Base-by-base conservation (phyloP, 2,888 invertebrate species). In the Eupithecia insigniata region DNA sequence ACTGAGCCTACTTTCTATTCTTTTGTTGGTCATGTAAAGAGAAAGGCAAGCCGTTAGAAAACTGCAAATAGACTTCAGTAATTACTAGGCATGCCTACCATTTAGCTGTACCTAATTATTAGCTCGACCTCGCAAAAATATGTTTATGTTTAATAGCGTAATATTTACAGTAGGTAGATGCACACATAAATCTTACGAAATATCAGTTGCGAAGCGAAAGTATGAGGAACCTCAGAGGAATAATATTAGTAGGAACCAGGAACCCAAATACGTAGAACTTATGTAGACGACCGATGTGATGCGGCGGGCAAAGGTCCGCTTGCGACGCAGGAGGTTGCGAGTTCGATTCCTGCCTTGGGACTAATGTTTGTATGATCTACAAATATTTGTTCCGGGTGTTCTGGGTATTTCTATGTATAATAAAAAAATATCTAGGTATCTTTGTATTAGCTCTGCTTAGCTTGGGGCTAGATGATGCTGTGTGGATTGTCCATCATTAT, bases 31-130 rank as follows among this genome's bases (percentile, higher is more conserved):
- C 80, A 84, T 84, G 83, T 79, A 79, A 86, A 86, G 91, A 90
- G 92, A 92, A 92, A 92, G 91, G 86, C 77, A 90, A 18, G 85
- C 78, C 80, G 78, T 82, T 77, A 80, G 82, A 81, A 76, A 76
- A 82, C 75, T 74, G 76, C 84, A 80, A 83, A 85, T 74, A 81
- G 78, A 79, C 79, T 74, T 81, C 80, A 80, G 78, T 85, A 84
- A 86, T 88, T 83, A 82, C 80, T 81, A 83, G 78, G 78, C 79
- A 82, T 61, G 32, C n/a, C 34, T 72, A 82, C 73, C 83, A 66
- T 76, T 81, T 75, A 79, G 82, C 68, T 58, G 55, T 55, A 26
- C 28, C 67, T 46, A 43, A 65, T 28, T 32, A 62, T 62, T 69
- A 32, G 32, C 43, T 39, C 14, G 22, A n/a, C 61, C 26, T 67